These are phyloP conservation scores for Theristicus caerulescens DNA, from an alignment of 2,113 vertebrate species.

Conservation along the genomic window DNA sequence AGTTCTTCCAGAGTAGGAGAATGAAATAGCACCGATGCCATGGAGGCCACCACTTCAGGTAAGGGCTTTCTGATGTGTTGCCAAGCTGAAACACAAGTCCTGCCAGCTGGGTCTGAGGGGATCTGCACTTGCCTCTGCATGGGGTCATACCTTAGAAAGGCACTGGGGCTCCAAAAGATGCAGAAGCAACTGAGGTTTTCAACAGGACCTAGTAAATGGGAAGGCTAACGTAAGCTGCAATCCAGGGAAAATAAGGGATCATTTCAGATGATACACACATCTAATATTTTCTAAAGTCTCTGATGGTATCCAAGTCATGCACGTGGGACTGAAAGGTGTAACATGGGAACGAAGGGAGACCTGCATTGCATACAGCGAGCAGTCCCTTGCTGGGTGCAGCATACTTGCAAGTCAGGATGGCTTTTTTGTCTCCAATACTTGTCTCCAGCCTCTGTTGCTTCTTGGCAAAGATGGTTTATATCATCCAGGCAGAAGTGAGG, in stretches of 20 bases:
- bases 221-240: not conserved
- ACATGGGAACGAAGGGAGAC: not conserved
- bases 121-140: not conserved
- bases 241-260: not conserved
- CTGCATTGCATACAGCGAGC: accelerated
- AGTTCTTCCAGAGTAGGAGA: not conserved
- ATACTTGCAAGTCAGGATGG: not conserved
- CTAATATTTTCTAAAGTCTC: not conserved
- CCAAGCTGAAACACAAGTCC: not conserved
- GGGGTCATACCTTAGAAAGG: not conserved
- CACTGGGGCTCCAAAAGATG: not conserved
- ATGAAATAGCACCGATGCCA: accelerated
- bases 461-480: not conserved
- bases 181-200: not conserved
- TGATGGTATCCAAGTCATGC: no score
- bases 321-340: not conserved
- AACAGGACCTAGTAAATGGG: not conserved
- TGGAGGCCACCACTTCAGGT: not conserved
- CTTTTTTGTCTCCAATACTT: not conserved
- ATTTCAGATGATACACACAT: not conserved
- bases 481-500: not conserved
- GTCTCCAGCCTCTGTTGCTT: not conserved
- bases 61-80: not conserved
- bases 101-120: not conserved
- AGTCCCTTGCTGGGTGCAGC: accelerated